Evolutionary conservation across 2,113 vertebrate species (phyloP).

Genomic region (Callospermophilus lateralis): DNA sequence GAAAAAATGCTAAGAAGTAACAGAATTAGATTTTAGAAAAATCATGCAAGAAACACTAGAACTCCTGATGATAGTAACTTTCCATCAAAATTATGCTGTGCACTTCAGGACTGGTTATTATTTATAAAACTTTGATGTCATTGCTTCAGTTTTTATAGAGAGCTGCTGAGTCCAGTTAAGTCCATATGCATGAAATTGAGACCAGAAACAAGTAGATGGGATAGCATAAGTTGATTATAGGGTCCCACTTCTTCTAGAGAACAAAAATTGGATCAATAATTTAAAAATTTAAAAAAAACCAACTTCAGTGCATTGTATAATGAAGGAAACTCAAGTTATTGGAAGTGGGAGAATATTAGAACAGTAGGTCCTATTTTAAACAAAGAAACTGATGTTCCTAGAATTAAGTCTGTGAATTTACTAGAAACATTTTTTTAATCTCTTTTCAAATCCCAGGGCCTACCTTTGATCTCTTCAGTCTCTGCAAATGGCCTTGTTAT

Average conservation of each 20-base stretch:
- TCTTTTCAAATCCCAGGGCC: background rate
- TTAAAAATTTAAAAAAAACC: background rate
- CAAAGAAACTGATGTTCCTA: background rate
- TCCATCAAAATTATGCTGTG: background rate
- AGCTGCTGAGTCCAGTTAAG: background rate
- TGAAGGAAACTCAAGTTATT: background rate
- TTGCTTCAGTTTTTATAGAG: background rate
- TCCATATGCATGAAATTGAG: background rate
- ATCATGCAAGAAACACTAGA: background rate
- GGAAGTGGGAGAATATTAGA: background rate
- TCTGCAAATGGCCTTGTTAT: slow-evolving; percentile 39
- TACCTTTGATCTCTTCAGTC: background rate
- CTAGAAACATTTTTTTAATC: background rate
- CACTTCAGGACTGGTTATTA: too few relatives aligned
- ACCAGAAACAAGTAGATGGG: background rate
- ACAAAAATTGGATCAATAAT: background rate
- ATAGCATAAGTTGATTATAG: background rate
- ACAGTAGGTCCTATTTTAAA: background rate
- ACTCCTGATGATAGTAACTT: background rate
- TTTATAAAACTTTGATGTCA: background rate
- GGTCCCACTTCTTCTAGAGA: background rate
- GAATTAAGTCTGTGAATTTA: background rate
- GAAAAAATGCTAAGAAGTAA: background rate
- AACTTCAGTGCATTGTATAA: background rate
- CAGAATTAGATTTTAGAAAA: background rate